phyloP scores from a whole-genome alignment of 2,797 vertebrate species.

The Betta splendens region DNA sequence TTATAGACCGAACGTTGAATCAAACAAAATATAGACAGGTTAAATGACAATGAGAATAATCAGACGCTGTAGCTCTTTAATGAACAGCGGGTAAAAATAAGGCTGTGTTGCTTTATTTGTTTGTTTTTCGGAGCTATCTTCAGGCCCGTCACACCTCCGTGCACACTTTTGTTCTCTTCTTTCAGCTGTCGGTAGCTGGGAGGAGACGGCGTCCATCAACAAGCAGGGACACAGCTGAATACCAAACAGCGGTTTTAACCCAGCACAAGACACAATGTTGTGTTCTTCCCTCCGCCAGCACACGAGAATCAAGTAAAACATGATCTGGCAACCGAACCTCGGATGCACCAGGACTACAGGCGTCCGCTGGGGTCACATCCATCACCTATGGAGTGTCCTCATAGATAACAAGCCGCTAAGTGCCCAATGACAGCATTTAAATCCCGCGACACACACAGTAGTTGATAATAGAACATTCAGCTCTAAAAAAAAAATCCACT shows the following conservation, averaged over 20 bases:
- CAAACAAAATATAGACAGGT: not conserved
- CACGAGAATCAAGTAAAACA: not conserved
- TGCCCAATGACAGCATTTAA: not conserved
- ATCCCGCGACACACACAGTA: not conserved
- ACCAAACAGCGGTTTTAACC: conserved; percentile 10
- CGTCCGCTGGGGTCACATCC: not conserved
- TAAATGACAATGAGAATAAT: not conserved
- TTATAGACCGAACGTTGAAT: conserved; percentile 3
- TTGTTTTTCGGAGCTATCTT: conserved; percentile 1
- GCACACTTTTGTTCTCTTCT: not conserved
- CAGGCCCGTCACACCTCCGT: conserved; percentile 10
- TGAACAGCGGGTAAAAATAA: conserved; percentile 1
- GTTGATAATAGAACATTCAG: conserved; percentile 6
- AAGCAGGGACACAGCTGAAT: conserved; percentile 16
- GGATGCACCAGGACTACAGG: not conserved
- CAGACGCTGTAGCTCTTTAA: not conserved
- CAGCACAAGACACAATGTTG: conserved; percentile 1
- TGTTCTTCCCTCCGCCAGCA: not conserved
- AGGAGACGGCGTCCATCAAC: conserved; percentile 25
- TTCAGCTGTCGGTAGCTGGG: conserved; percentile 3
- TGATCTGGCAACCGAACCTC: conserved; percentile 1
- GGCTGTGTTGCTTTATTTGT: not conserved
- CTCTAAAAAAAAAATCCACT: not conserved
- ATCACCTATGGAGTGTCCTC: not conserved
- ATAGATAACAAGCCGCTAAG: not conserved